Conservation (phyloP, 1,140 invertebrate species). For the Asbolus verrucosus region DNA sequence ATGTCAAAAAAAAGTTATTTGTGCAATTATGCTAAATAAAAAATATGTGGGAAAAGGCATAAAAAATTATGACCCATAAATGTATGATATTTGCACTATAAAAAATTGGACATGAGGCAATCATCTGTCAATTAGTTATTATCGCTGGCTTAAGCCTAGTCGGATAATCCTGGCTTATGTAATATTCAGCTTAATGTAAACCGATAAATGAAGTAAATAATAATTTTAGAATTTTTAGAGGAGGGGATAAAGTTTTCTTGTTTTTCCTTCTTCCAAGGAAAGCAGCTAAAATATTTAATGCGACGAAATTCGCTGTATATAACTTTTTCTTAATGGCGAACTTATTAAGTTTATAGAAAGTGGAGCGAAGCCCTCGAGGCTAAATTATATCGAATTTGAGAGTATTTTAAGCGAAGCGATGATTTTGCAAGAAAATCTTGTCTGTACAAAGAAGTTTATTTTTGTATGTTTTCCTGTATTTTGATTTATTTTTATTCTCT, state of each 20-base stretch:
- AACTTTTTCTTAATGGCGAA: not conserved
- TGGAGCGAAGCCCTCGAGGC: not conserved
- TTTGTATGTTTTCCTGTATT: conserved; percentile 1
- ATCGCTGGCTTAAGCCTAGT: conserved; percentile 9
- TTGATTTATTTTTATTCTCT: conserved; percentile 38
- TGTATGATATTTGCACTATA: conserved; percentile 21
- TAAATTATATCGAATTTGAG: not conserved
- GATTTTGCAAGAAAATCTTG: conserved; percentile 7
- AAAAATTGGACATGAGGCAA: too few species aligned
- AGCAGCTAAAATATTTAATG: not conserved
- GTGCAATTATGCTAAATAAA: conserved; percentile 22
- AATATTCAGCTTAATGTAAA: too few species aligned
- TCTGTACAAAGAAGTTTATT: conserved; percentile 26
- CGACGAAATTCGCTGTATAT: not conserved
- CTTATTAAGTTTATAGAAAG: not conserved
- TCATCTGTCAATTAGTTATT: conserved; percentile 10
- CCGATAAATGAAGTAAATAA: too few species aligned
- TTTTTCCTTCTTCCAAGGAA: not conserved
- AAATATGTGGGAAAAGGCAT: not conserved
- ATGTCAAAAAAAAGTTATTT: conserved; percentile 28
- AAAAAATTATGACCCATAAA: conserved; percentile 6
- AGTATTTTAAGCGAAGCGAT: not conserved
- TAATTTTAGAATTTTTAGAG: too few species aligned
- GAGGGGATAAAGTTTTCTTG: not conserved
- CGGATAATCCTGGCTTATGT: not conserved